Base-by-base conservation (phyloP, 1,140 invertebrate genomes). In the Nasonia longicornis region DNA sequence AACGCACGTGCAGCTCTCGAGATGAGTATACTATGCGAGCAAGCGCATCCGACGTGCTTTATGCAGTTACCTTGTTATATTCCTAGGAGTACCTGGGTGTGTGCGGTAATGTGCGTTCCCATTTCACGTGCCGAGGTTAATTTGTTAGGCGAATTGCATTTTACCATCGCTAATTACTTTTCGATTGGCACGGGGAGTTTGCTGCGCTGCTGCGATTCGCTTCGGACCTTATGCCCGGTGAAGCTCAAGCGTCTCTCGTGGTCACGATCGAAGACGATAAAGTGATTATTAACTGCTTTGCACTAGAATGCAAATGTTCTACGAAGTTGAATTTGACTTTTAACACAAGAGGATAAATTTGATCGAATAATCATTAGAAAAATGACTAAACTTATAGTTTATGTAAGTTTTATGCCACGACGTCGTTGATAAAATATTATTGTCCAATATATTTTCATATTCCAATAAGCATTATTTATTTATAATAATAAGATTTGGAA, bases 111-210 rank as follows among this genome's bases (percentile, higher is more conserved):
- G 20, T 42, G 38, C 38, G 38, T 42, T 42, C 8, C 38, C 2
- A 10, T 42, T 42, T 8, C 52, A n/a, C 20, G 20, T 20, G 16
- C 20, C 52, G 52, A 16, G 16, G 69, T 38, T 38, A 66, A 72
- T 76, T 85, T 82, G 80, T 84, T 85, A 85, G 79, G 63, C 66
- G 74, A 75, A 83, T 84, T 82, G 45, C 66, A 77, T 75, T 80
- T 80, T 71, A 73, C 75, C 63, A 76, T 72, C 67, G 75, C 82
- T 85, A 85, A 85, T 85, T 83, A 85, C 80, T 84, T 85, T 84
- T 72, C 81, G 78, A 85, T 85, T 85, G 74, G 20, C 20, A 63
- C 72, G 16, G 26, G n/a, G 35, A 67, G 22, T 29, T 58, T 58
- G 4, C 20, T 58, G 7, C 16, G 52, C 16, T 20, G 16, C 52